Evolutionary conservation across 2,797 vertebrate species (phyloP).

Genomic region (Sebastes paucispinis): DNA sequence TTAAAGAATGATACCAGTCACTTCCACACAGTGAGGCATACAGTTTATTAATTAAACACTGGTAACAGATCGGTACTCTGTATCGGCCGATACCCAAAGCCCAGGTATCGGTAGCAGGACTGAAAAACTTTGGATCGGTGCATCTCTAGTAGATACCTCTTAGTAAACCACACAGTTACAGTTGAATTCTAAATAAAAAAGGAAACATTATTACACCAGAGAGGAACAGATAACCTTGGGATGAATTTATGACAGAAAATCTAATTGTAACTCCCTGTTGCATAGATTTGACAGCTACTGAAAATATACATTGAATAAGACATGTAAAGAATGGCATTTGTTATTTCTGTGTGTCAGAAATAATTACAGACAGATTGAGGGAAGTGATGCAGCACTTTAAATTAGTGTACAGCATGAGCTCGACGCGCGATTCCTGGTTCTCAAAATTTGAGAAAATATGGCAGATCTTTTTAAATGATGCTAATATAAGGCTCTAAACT

Average conservation of each 20-base stretch:
- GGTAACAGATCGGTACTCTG: too few species aligned
- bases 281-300: not conserved
- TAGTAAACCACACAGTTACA: not conserved
- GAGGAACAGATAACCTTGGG: not conserved
- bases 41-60: too few species aligned
- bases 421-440: not conserved
- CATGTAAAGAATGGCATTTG: rapidly evolving
- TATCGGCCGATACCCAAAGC: too few species aligned
- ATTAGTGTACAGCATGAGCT: too few species aligned
- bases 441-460: not conserved
- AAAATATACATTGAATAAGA: not conserved
- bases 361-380: too few species aligned
- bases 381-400: too few species aligned
- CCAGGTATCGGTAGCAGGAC: too few species aligned
- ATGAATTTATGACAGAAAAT: not conserved
- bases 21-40: too few species aligned
- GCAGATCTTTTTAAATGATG: not conserved
- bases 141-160: too few species aligned
- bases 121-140: too few species aligned
- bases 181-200: not conserved
- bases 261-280: not conserved
- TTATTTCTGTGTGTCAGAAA: not conserved
- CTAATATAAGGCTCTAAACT: not conserved
- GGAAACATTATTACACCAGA: not conserved
- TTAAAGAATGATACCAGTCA: too few species aligned